Base-by-base conservation (phyloP, 1,140 invertebrate species). In the Leptopilina clavipes region DNA sequence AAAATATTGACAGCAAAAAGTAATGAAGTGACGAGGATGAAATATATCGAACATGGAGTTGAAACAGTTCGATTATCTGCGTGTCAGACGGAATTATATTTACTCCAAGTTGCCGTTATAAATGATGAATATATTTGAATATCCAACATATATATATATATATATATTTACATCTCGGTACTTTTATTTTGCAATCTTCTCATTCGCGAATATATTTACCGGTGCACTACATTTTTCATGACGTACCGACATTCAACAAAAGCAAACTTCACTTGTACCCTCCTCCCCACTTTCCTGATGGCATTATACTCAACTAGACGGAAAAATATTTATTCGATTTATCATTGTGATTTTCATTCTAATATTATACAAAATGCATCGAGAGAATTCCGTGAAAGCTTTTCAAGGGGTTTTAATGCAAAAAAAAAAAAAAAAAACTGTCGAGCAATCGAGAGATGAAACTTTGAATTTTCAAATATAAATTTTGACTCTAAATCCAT, bases 291-390 rank as follows among this genome's bases (percentile, higher is more conserved):
- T 11, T 14, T 14, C 12, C n/a, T 31, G 25, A n/a, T 17, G n/a
- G 48, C 48, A 52, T 52, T 52, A 52, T 52, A 52, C 5, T 52
- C 48, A 52, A 52, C 48, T 52, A 52, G 48, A 52, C 48, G 48
- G 48, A 52, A 52, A 52, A 52, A 52, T 52, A 52, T 52, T 52
- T 52, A 52, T 52, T 52, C 48, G 48, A 52, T 52, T 52, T 52
- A 52, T 52, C 48, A 52, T n/a, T 52, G 48, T 52, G 48, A 52
- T 52, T 52, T 52, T 52, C 48, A 52, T 12, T 52, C 48, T n/a
- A 52, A 52, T 52, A 52, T 52, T 52, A 52, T 52, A 52, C 48
- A 52, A 52, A 40, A 52, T 52, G 8, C n/a, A 52, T 6, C 48
- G n/a, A 17, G 48, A 17, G 48, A 52, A 17, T 17, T 52, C n/a